Percentiles rank a stretch among this genome's conserved stretches.
Evolutionary conservation across 64 coral and sea anemone species (phyloP).

Genomic region (Trachythela sp.): DNA sequence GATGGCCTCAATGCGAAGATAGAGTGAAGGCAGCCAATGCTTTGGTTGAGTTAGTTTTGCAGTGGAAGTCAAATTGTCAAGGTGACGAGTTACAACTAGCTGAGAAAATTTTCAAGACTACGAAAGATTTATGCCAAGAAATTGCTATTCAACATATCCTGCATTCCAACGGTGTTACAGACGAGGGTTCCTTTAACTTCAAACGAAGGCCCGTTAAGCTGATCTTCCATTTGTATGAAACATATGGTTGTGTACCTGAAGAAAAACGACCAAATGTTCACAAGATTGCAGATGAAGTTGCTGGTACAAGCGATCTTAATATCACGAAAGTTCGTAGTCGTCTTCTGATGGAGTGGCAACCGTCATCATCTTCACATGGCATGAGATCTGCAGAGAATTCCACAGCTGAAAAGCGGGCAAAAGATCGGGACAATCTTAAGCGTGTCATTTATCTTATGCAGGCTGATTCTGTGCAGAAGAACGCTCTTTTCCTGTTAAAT

Average conservation of each 20-base stretch:
- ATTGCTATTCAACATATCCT: not conserved
- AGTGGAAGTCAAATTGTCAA: not conserved
- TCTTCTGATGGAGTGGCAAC: not conserved
- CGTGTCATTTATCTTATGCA: not conserved
- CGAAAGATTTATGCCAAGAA: not conserved
- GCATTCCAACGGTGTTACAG: conserved; percentile 4
- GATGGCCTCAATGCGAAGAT: conserved; percentile 1
- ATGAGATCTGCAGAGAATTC: conserved; percentile 6
- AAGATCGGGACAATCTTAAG: not conserved
- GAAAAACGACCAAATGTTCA: not conserved
- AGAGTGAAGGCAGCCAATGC: not conserved
- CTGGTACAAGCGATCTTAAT: not conserved
- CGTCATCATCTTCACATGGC: not conserved
- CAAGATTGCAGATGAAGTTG: not conserved
- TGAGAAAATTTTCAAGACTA: not conserved
- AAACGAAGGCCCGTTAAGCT: not conserved
- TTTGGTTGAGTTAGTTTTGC: not conserved
- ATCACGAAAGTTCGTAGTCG: not conserved
- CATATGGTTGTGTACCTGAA: not conserved
- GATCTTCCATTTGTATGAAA: conserved; percentile 4
- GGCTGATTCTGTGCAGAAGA: not conserved
- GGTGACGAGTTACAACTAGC: not conserved
- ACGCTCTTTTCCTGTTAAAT: not conserved
- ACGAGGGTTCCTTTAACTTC: not conserved
- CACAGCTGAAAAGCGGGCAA: not conserved